Evolutionary conservation across 1,140 invertebrate species (phyloP), one percentile per base, ranked within the genome.

Genomic region (Spodoptera litura): DNA sequence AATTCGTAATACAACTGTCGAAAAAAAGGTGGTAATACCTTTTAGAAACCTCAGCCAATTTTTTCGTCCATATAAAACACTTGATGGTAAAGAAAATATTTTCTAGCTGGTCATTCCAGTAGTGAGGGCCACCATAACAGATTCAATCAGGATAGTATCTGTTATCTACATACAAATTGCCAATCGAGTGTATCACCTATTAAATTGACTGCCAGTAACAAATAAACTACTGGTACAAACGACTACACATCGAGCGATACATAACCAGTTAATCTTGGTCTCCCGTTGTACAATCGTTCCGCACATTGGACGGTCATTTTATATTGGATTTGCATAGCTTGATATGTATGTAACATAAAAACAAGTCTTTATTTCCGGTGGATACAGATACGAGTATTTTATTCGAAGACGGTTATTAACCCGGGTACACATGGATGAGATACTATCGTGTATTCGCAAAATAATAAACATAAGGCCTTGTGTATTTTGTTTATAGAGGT

Each of bases 381-480:
- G 27, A 52, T 13, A 71, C 68, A 71, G 56, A 71, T 56, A 56
- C n/a, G 31, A 55, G 66, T 70, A 70, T 70, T 70, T 70, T 70
- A 52, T 25, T 52, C 66, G n/a, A n/a, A 31, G 66, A 27, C 5
- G 38, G 61, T 44, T 61, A 11, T 66, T 12, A 66, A 49, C 35
- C 38, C 35, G 9, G 62, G 38, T 15, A 66, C 15, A 49, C 62
- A 66, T 15, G 38, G 11, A 11, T 3, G 2, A 49, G 62, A 66
- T 66, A 38, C 12, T 25, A 12, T 20, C 31, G 8, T 20, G 49
- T 64, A 15, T 38, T 8, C 27, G n/a, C 27, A 61, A 61, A 59
- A 31, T 59, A 59, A 31, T 31, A 20, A 20, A 20, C 20, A 20
- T 20, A 20, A 0, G 10, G 12, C 25, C 4, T 61, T 59, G 9